These are phyloP conservation scores for Oxystoma pomonae DNA, from an alignment of 2,888 invertebrate species.

Conservation along the genomic window DNA sequence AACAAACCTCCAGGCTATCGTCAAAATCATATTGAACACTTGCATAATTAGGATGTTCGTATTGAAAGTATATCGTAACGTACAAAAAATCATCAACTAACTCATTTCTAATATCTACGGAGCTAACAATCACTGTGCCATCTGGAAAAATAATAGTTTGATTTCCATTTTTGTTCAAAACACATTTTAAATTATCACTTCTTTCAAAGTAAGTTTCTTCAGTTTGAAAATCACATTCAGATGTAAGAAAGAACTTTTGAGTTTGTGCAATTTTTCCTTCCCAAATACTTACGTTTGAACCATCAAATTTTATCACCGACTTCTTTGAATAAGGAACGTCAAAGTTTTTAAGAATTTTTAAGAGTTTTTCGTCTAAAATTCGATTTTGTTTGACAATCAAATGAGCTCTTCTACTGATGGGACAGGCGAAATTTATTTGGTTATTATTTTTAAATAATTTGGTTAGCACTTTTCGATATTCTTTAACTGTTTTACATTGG, in stretches of 20 bases:
- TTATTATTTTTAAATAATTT: conserved; percentile 20
- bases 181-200: conserved; percentile 32
- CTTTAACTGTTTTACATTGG: conserved; percentile 25
- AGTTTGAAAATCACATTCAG: conserved; percentile 30
- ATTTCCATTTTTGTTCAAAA: conserved; percentile 27
- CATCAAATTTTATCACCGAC: conserved; percentile 29
- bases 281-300: conserved; percentile 25
- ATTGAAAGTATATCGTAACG: conserved; percentile 28
- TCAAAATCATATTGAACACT: conserved; percentile 28
- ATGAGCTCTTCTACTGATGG: conserved; percentile 26
- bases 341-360: conserved; percentile 21
- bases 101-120: conserved; percentile 23
- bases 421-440: conserved; percentile 7
- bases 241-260: conserved; percentile 25
- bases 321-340: conserved; percentile 31
- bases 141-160: conserved; percentile 29
- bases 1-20: conserved; percentile 18
- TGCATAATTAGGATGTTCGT: conserved; percentile 32
- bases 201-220: conserved; percentile 33
- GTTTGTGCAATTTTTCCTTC: conserved; percentile 27
- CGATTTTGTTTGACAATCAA: conserved; percentile 26
- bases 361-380: conserved; percentile 21
- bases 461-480: conserved; percentile 28
- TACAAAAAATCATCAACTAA: conserved; percentile 33
- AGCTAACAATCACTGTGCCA: conserved; percentile 30